Conservation (phyloP, 2,113 vertebrate genomes). For the Oncorhynchus tshawytscha region DNA sequence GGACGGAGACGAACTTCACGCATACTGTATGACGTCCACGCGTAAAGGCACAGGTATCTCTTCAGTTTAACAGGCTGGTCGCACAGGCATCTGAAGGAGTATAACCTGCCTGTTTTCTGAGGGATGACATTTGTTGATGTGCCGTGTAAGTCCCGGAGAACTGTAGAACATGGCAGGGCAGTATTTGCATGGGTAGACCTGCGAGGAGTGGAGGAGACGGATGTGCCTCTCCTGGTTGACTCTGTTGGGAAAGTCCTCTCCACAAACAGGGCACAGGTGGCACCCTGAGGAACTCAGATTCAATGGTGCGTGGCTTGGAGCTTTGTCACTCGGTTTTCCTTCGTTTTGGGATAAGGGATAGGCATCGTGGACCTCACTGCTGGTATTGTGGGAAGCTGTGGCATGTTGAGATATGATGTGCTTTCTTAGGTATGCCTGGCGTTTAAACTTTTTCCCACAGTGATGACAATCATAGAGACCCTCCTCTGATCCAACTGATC, state of each 20-base stretch:
- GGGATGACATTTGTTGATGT: conserved; percentile 95
- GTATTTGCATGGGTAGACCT: conserved; percentile 90
- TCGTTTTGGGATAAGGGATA: conserved; percentile 20
- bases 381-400: background rate
- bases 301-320: conserved; percentile 63
- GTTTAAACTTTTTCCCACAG: conserved; percentile 86
- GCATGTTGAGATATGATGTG: conserved; percentile 80
- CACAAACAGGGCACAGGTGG: conserved; percentile 86
- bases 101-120: conserved; percentile 93
- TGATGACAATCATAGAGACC: conserved; percentile 84
- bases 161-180: conserved; percentile 92
- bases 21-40: background rate
- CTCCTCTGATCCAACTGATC: conserved; percentile 84
- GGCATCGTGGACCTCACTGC: conserved; percentile 50
- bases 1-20: background rate
- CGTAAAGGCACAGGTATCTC: conserved; percentile 30
- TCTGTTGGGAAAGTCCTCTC: conserved; percentile 83
- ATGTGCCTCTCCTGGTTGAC: conserved; percentile 86
- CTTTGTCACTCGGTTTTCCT: conserved; percentile 44
- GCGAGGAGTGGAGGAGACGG: conserved; percentile 85
- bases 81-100: conserved; percentile 89
- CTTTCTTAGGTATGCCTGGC: conserved; percentile 85
- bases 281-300: conserved; percentile 71
- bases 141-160: conserved; percentile 90
- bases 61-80: conserved; percentile 83